A percentile compares a stretch with the other conserved stretches of the same genome.
Evolutionary conservation across 1,140 invertebrate species (phyloP).

Genomic region (Polyergus mexicanus): DNA sequence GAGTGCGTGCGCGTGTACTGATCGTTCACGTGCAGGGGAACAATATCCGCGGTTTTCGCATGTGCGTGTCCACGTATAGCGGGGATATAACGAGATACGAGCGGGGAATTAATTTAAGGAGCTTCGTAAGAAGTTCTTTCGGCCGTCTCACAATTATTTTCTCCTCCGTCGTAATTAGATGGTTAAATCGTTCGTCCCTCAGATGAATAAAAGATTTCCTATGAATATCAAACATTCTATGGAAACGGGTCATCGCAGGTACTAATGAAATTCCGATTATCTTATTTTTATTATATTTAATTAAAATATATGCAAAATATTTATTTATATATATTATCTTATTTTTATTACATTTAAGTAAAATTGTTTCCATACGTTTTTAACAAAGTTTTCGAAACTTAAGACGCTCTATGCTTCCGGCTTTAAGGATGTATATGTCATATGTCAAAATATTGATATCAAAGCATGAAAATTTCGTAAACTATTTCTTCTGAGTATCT

Average conservation of each 20-base stretch:
- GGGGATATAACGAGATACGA: constrained; percentile 51
- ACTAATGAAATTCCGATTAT: background rate
- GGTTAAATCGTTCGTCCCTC: constrained; percentile 28
- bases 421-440: background rate
- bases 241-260: background rate
- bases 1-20: background rate
- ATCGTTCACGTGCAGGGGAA: constrained; percentile 14
- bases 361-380: background rate
- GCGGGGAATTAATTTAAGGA: constrained; percentile 50
- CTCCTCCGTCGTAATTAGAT: constrained; percentile 43
- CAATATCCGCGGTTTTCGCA: constrained; percentile 39
- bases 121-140: constrained; percentile 28
- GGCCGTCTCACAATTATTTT: constrained; percentile 42
- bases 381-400: background rate
- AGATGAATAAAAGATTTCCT: background rate
- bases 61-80: constrained; percentile 23
- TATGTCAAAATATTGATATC: too few relatives aligned
- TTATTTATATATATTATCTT: too few relatives aligned
- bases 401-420: background rate
- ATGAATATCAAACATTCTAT: background rate
- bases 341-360: background rate
- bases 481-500: too few relatives aligned
- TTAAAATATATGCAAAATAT: too few relatives aligned
- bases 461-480: too few relatives aligned
- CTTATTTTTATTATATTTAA: too few relatives aligned